phyloP scores from a whole-genome alignment of 2,113 vertebrate species.

The Ctenomys sociabilis region DNA sequence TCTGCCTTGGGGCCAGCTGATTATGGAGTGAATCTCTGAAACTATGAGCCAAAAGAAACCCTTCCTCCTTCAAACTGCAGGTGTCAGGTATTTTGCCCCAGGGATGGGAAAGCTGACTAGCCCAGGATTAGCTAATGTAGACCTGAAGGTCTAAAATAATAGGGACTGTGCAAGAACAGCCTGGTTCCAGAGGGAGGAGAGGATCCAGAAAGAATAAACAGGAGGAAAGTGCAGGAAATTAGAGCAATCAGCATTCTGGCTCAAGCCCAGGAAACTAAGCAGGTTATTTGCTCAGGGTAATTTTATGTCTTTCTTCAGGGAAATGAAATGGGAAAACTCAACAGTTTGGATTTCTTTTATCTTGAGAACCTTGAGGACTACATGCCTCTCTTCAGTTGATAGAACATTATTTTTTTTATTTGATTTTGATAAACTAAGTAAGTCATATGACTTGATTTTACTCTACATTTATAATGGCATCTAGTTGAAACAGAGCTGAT shows the following conservation, averaged over 20 bases:
- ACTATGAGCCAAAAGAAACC: not conserved
- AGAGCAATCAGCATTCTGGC: not conserved
- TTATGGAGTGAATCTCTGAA: not conserved
- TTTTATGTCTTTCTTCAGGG: not conserved
- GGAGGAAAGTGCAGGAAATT: not conserved
- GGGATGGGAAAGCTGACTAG: not conserved
- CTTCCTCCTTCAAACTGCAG: not conserved
- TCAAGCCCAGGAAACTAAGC: not conserved
- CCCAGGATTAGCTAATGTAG: not conserved
- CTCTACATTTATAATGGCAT: not conserved
- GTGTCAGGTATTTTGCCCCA: not conserved
- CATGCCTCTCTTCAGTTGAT: not conserved
- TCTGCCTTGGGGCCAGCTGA: not conserved
- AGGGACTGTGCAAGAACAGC: not conserved
- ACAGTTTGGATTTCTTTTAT: not conserved
- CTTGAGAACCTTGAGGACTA: not conserved
- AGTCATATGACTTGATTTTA: not conserved
- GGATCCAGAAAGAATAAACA: not conserved
- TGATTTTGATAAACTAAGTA: conserved; percentile 18
- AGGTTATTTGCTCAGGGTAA: not conserved
- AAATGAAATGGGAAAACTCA: not conserved
- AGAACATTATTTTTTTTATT: not conserved
- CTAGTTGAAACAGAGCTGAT: not conserved
- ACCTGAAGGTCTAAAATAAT: not conserved
- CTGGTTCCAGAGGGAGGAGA: not conserved